Percentiles rank a stretch among this genome's conserved stretches.
These are phyloP conservation scores for Sinelater perroti DNA, from an alignment of 2,888 invertebrate species.

Conservation along the genomic window DNA sequence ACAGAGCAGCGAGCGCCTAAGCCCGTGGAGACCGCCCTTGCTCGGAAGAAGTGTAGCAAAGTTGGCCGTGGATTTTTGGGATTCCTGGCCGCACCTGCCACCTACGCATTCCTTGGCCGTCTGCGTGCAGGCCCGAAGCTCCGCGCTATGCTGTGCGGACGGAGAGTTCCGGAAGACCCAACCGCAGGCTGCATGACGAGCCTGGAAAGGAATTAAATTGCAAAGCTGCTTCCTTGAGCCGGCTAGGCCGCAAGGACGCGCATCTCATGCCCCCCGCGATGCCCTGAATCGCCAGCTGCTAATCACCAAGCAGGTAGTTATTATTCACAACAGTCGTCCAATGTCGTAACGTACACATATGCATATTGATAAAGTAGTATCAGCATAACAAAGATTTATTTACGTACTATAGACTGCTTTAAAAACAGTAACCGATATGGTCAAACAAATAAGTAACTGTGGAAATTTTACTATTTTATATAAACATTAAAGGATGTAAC, in stretches of 20 bases:
- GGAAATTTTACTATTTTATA: too few relatives aligned
- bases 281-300: too few relatives aligned
- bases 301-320: too few relatives aligned
- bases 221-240: conserved; percentile 79
- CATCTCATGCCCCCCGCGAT: too few relatives aligned
- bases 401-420: too few relatives aligned
- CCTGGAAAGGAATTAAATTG: conserved; percentile 69
- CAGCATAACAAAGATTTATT: too few relatives aligned
- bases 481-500: too few relatives aligned
- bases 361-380: too few relatives aligned
- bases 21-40: conserved; percentile 71
- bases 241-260: conserved; percentile 66
- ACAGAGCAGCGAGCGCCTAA: conserved; percentile 68
- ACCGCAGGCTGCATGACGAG: conserved; percentile 77
- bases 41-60: conserved; percentile 70
- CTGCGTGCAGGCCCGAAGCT: conserved; percentile 73
- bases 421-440: too few relatives aligned
- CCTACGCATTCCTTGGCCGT: conserved; percentile 31
- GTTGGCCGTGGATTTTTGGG: conserved; percentile 63
- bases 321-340: too few relatives aligned
- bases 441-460: too few relatives aligned
- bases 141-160: conserved; percentile 78
- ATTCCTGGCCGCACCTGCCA: conserved; percentile 33
- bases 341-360: too few relatives aligned
- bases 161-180: conserved; percentile 79